Evolutionary conservation across 2,113 vertebrate species (phyloP).

Genomic region (Malaclemys terrapin): DNA sequence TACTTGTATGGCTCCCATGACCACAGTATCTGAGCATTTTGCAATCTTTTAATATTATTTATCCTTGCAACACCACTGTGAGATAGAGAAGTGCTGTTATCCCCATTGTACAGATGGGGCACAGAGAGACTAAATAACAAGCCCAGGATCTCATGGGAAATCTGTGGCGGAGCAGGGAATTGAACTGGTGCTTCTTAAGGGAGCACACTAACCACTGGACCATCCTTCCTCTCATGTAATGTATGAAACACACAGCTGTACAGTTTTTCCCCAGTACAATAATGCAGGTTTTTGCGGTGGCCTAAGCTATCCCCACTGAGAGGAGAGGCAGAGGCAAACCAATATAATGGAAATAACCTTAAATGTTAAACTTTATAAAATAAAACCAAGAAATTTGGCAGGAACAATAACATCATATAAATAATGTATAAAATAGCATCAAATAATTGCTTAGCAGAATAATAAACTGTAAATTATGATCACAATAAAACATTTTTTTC

Average conservation of each 20-base stretch:
- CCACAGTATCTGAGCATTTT: not conserved
- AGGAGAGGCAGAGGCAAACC: not conserved
- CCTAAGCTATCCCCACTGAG: not conserved
- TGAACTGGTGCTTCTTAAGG: not conserved
- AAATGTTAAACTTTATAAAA: not conserved
- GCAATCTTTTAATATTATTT: not conserved
- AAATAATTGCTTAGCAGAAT: not conserved
- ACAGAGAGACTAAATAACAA: not conserved
- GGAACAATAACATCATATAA: not conserved
- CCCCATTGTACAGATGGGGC: not conserved
- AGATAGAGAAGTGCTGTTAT: not conserved
- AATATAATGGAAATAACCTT: not conserved
- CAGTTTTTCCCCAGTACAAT: not conserved
- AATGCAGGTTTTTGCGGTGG: not conserved
- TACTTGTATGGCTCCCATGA: constrained; percentile 3
- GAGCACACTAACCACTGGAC: not conserved
- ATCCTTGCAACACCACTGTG: not conserved
- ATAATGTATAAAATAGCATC: not conserved
- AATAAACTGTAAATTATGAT: not conserved
- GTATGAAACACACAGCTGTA: not conserved
- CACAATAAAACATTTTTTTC: not conserved
- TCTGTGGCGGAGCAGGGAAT: not conserved
- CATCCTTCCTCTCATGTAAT: not conserved
- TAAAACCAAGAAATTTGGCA: not conserved
- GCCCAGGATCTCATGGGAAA: not conserved